Base-by-base conservation (phyloP, 2,113 vertebrate species). In the Amphilophus citrinellus region DNA sequence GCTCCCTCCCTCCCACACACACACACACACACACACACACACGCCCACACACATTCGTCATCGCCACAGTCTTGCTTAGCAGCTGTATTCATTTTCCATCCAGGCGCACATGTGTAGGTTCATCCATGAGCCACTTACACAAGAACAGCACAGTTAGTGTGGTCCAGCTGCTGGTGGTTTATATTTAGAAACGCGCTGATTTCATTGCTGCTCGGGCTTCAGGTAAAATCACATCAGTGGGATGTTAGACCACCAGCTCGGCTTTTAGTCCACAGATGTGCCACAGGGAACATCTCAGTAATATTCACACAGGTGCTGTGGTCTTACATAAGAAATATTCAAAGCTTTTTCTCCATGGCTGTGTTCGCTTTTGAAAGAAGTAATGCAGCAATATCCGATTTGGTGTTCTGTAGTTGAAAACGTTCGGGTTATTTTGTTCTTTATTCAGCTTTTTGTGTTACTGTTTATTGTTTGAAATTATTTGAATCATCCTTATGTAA, bases 1-100 rank as follows among this genome's bases (percentile, higher is more conserved):
- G 88, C 84, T 78, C 2, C 88, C 80, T 30, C 89, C 61, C 89
- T 37, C 87, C 53, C 79, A 71, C 73, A 30, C 83, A 77, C 39
- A 77, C 66, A 59, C 61, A 80, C 13, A 86, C 68, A 53, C 77
- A 44, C 35, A 22, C 15, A 9, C n/a, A 66, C 15, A 7, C 27
- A 66, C 68, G 76, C 56, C 24, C 80, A 68, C 37, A 71, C 60
- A 61, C 60, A 78, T 27, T 35, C 35, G 0, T 73, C 73, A 66
- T 53, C 68, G 56, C 11, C 2, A 56, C 39, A 6, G 15, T 61
- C 61, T 37, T 83, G 35, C 76, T n/a, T 8, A 58, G 63, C 81
- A 88, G 76, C 81, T 84, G 84, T 32, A 20, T 84, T 78, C 78
- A 18, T 68, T 32, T 62, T 42, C 24, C 17, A 71, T 3, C 44